These are phyloP conservation scores for Andrena fulva DNA, from an alignment of 2,888 invertebrate species.

Conservation along the genomic window DNA sequence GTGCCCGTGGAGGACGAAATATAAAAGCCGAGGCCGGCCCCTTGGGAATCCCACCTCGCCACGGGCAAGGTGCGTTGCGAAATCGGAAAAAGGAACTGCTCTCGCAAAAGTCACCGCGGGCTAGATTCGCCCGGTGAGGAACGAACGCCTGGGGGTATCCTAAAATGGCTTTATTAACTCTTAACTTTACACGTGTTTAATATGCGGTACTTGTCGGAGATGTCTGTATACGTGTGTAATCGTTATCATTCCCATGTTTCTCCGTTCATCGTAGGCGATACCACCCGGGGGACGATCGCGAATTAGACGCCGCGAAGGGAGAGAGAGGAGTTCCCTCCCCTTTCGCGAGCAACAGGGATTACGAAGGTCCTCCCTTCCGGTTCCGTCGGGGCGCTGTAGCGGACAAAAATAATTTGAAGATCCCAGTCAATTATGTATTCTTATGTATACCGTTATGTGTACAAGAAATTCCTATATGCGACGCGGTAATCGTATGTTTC, in stretches of 20 bases:
- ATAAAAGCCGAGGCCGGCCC: neutral
- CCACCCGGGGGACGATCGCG: conserved; percentile 30
- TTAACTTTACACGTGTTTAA: conserved; percentile 82
- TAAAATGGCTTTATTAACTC: conserved; percentile 83
- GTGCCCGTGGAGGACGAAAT: neutral
- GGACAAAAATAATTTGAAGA: conserved; percentile 73
- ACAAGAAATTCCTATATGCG: conserved; percentile 64
- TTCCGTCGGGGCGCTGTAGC: conserved; percentile 45
- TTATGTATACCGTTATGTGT: conserved; percentile 59
- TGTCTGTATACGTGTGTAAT: conserved; percentile 73
- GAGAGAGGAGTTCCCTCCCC: conserved; percentile 10
- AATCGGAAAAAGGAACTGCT: neutral
- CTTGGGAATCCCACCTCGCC: neutral
- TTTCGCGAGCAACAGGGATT: neutral
- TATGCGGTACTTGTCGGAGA: conserved; percentile 80
- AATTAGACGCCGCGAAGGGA: conserved; percentile 11
- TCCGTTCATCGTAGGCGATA: conserved; percentile 53
- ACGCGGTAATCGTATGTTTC: conserved; percentile 39
- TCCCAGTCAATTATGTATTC: conserved; percentile 57
- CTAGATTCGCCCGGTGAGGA: neutral
- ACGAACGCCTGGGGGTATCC: conserved; percentile 65
- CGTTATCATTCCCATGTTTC: conserved; percentile 61
- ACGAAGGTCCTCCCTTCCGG: conserved; percentile 19
- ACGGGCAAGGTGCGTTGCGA: neutral
- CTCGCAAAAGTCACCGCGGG: neutral